These are phyloP conservation scores for Diarsia rubi DNA, from an alignment of 2,888 invertebrate genomes.

Conservation along the genomic window DNA sequence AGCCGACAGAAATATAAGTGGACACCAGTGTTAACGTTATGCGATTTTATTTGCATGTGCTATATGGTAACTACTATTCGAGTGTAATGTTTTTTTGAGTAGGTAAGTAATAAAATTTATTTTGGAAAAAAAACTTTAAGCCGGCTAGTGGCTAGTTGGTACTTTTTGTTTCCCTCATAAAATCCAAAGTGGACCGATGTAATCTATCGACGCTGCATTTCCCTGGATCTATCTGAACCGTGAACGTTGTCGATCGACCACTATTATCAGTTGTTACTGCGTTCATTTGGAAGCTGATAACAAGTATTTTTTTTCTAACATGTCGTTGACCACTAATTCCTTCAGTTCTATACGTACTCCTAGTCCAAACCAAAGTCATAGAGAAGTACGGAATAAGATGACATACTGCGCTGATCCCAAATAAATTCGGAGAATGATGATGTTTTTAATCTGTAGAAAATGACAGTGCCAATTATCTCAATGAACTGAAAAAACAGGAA, in stretches of 20 bases:
- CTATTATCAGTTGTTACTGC: neutral
- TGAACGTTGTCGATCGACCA: neutral
- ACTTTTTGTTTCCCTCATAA: neutral
- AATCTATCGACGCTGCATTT: neutral
- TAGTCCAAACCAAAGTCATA: neutral
- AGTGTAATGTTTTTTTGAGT: neutral
- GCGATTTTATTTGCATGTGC: constrained; percentile 66
- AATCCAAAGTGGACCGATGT: constrained; percentile 3
- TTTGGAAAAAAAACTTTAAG: neutral
- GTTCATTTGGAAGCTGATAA: no score
- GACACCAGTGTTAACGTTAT: constrained; percentile 71
- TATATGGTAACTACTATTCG: constrained; percentile 28
- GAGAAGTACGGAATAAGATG: no score
- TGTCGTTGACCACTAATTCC: neutral
- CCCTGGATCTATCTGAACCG: neutral
- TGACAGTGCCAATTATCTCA: neutral
- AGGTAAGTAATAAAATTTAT: neutral
- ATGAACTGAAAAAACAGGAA: neutral
- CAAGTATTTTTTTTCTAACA: neutral
- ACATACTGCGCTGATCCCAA: no score
- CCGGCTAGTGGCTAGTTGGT: neutral
- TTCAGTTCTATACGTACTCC: neutral
- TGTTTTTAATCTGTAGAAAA: neutral
- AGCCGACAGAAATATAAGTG: constrained; percentile 72
- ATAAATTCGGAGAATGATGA: no score